Evolutionary conservation across 2,888 invertebrate genomes (phyloP).

Genomic region (Agapostemon virescens): DNA sequence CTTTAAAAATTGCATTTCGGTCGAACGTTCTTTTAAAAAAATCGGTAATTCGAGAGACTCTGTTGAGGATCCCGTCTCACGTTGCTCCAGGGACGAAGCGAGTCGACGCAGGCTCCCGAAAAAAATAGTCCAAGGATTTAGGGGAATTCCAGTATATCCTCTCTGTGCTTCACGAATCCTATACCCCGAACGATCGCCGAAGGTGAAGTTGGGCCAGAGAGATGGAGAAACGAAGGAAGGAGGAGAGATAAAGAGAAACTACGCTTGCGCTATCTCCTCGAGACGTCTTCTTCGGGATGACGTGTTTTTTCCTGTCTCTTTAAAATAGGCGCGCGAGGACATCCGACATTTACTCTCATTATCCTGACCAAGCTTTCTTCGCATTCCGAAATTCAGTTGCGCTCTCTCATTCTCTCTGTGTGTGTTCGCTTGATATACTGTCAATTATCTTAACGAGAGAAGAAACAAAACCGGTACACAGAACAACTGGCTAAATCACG

Average conservation of each 20-base stretch:
- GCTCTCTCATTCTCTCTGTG: too few species aligned
- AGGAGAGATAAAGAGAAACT: conserved; percentile 53
- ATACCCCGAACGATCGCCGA: conserved; percentile 14
- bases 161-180: conserved; percentile 23
- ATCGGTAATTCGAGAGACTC: not conserved
- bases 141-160: conserved; percentile 31
- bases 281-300: conserved; percentile 66
- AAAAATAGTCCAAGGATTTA: conserved; percentile 24
- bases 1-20: too few species aligned
- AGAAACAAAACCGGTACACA: not conserved
- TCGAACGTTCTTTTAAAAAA: not conserved
- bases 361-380: conserved; percentile 21
- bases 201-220: conserved; percentile 40
- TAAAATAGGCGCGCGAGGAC: conserved; percentile 64
- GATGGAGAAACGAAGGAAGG: conserved; percentile 60
- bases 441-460: too few species aligned
- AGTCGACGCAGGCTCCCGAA: not conserved
- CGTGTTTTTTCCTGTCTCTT: conserved; percentile 64
- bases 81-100: not conserved
- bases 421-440: too few species aligned
- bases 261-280: conserved; percentile 68
- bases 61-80: too few species aligned
- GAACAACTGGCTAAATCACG: not conserved
- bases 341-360: conserved; percentile 61
- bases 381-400: not conserved